Conservation (phyloP, 2,797 vertebrate species). For the Sebastes reedi region DNA sequence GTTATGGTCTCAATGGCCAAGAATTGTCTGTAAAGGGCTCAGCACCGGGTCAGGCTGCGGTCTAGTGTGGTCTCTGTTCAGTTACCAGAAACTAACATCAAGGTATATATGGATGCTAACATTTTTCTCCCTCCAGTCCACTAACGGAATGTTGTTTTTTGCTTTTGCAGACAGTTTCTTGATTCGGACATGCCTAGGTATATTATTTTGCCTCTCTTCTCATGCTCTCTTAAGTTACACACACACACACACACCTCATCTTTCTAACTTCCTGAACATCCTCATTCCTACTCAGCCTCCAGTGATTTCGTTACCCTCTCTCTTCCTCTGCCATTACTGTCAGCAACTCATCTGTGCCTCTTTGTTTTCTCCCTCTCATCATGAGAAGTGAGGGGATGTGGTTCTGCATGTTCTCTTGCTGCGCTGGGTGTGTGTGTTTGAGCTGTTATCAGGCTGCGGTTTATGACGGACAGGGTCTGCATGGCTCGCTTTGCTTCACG, state of each 20-base stretch:
- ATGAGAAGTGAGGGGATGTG: slow-evolving; percentile 39
- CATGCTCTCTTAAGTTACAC: slow-evolving; percentile 51
- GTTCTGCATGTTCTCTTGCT: slow-evolving; percentile 63
- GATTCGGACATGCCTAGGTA: slow-evolving; percentile 99
- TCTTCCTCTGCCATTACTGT: slow-evolving; percentile 43
- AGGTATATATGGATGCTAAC: slow-evolving; percentile 71
- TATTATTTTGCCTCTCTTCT: slow-evolving; percentile 84
- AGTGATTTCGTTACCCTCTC: slow-evolving; percentile 6
- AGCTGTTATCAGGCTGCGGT: slow-evolving; percentile 45
- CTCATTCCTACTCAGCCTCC: slow-evolving; percentile 22
- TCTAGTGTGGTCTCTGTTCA: slow-evolving; percentile 50
- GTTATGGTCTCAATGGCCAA: background rate
- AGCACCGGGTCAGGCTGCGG: slow-evolving; percentile 27
- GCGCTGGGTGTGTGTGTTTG: slow-evolving; percentile 61
- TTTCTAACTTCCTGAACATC: slow-evolving; percentile 30
- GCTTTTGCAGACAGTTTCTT: slow-evolving; percentile 99
- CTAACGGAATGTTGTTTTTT: slow-evolving; percentile 96
- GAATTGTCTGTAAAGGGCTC: slow-evolving; percentile 7
- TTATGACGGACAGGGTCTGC: slow-evolving; percentile 56
- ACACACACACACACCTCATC: slow-evolving; percentile 27
- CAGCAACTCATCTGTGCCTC: slow-evolving; percentile 28
- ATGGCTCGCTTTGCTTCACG: slow-evolving; percentile 75
- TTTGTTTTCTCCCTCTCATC: slow-evolving; percentile 28
- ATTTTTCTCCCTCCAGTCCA: slow-evolving; percentile 80
- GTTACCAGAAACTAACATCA: slow-evolving; percentile 48